phyloP scores from a whole-genome alignment of 1,140 invertebrate species.

The Gryon sp. region DNA sequence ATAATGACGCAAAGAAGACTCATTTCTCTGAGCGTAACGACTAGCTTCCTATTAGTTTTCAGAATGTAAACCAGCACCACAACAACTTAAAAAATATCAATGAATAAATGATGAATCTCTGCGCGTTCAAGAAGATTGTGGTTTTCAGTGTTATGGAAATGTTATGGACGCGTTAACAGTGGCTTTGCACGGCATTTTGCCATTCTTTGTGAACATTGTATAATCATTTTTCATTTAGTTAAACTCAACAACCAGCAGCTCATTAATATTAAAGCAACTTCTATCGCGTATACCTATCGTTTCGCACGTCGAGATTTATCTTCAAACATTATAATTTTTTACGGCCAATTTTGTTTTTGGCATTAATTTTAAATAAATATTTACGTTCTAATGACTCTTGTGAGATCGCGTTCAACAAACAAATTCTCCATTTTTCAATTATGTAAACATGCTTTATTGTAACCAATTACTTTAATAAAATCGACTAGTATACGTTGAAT shows the following conservation, averaged over 20 bases:
- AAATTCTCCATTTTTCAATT: too few species aligned
- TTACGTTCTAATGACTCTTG: not conserved
- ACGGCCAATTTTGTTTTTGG: conserved; percentile 5
- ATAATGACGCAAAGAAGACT: conserved; percentile 28
- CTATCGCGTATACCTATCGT: conserved; percentile 21
- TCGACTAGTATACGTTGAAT: too few species aligned
- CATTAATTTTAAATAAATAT: conserved; percentile 31
- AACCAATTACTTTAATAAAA: too few species aligned
- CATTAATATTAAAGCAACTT: conserved; percentile 42
- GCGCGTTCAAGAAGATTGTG: conserved; percentile 26
- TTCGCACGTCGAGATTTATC: conserved; percentile 10
- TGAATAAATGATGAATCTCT: conserved; percentile 48
- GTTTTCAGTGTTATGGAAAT: conserved; percentile 41
- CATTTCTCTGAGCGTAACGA: conserved; percentile 30
- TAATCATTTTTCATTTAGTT: conserved; percentile 42
- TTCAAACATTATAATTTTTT: not conserved
- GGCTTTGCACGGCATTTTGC: conserved; percentile 32
- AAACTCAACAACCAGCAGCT: conserved; percentile 23
- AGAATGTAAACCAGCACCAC: conserved; percentile 13
- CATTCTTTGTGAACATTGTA: conserved; percentile 14
- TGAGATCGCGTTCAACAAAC: not conserved
- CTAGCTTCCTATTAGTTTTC: conserved; percentile 39
- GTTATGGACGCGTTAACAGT: conserved; percentile 31
- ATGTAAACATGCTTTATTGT: too few species aligned
- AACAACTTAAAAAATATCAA: conserved; percentile 41